Percentiles rank a stretch among this genome's conserved stretches.
Conservation (phyloP, 2,888 invertebrate genomes). For the Rhagophthalmus giganteus region DNA sequence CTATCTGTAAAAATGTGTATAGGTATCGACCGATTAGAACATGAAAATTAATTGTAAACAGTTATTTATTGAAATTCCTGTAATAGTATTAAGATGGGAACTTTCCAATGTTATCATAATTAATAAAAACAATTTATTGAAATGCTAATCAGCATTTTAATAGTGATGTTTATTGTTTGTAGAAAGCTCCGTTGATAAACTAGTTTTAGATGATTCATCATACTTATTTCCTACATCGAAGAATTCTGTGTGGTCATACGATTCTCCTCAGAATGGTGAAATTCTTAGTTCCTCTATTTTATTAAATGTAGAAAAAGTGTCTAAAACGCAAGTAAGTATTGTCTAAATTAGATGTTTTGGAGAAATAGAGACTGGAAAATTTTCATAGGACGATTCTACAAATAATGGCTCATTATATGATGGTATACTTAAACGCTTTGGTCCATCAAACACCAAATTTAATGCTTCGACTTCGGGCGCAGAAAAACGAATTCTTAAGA, state of each 20-base stretch:
- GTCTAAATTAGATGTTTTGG: too few species aligned
- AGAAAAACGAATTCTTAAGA: conserved; percentile 54
- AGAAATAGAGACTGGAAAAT: too few species aligned
- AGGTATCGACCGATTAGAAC: too few species aligned
- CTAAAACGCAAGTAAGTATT: conserved; percentile 47
- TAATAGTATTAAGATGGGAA: too few species aligned
- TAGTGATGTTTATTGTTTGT: conserved; percentile 27
- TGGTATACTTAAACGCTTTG: conserved; percentile 1
- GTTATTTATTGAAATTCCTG: too few species aligned
- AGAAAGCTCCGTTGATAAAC: conserved; percentile 46
- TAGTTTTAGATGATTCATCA: conserved; percentile 42
- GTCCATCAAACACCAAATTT: background rate
- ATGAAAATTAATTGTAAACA: too few species aligned
- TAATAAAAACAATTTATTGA: too few species aligned
- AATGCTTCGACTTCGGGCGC: conserved; percentile 1
- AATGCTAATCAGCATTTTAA: too few species aligned
- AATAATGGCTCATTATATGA: too few species aligned
- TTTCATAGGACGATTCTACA: too few species aligned
- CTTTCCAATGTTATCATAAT: too few species aligned
- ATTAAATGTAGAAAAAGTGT: conserved; percentile 33
- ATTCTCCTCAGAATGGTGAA: conserved; percentile 44
- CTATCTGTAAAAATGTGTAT: too few species aligned
- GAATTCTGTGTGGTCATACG: conserved; percentile 47
- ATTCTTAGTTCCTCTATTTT: conserved; percentile 22
- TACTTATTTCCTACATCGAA: conserved; percentile 34